These are phyloP conservation scores for Panthera leo DNA, from an alignment of 2,113 vertebrate genomes.

Conservation along the genomic window DNA sequence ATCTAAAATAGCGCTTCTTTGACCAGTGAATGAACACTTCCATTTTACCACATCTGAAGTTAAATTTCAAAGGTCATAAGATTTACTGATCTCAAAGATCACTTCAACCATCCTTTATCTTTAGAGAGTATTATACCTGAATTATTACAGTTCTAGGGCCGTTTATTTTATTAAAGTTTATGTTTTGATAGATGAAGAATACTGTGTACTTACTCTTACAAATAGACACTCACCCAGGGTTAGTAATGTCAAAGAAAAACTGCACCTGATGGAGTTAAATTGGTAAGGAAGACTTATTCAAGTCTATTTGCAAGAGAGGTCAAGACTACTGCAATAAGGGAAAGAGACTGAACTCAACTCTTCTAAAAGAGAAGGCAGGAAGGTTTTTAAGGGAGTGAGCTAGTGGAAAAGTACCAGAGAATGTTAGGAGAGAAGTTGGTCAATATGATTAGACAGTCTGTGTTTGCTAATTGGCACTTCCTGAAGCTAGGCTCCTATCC, in stretches of 20 bases:
- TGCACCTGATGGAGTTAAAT: background rate
- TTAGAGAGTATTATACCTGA: background rate
- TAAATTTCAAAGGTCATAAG: slow-evolving; percentile 13
- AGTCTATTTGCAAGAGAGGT: background rate
- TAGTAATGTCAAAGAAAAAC: background rate
- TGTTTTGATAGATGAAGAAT: slow-evolving; percentile 8
- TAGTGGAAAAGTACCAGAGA: background rate
- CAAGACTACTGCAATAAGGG: background rate
- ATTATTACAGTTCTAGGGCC: background rate
- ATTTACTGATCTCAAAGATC: background rate
- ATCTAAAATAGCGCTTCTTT: background rate
- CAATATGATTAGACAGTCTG: background rate
- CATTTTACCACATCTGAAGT: background rate
- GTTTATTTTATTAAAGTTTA: background rate
- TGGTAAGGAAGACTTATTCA: background rate
- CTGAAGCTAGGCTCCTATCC: background rate
- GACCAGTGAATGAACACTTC: background rate
- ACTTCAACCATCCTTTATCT: background rate
- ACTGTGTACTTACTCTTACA: background rate
- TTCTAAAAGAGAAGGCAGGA: background rate
- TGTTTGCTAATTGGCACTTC: background rate
- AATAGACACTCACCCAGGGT: background rate
- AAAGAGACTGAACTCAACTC: background rate
- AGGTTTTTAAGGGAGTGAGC: background rate
- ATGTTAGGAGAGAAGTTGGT: background rate